Evolutionary conservation across 2,888 invertebrate genomes (phyloP).

Genomic region (Leptinotarsa peninsularis): DNA sequence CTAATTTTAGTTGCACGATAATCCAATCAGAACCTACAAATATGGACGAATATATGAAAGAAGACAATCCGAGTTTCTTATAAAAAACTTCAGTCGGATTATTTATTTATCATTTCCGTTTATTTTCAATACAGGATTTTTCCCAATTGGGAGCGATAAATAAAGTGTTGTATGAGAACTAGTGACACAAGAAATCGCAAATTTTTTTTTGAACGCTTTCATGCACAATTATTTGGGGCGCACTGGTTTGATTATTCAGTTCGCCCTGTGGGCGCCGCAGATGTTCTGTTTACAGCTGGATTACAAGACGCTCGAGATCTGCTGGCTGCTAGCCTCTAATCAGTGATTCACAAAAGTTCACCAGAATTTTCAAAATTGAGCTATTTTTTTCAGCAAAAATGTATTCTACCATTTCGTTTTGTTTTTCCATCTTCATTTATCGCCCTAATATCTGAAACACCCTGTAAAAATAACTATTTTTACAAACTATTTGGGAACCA

Average conservation of each 20-base stretch:
- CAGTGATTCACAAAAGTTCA: not conserved
- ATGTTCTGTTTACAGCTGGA: not conserved
- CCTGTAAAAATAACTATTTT: not conserved
- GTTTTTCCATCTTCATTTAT: not conserved
- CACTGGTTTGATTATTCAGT: not conserved
- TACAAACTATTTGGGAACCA: not conserved
- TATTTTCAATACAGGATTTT: not conserved
- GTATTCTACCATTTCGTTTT: too few species aligned
- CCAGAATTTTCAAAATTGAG: too few species aligned
- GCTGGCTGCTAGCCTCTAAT: not conserved
- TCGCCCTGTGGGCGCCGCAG: not conserved
- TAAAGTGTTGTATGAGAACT: not conserved
- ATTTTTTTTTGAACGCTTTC: not conserved
- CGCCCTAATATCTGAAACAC: not conserved
- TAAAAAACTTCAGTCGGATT: not conserved
- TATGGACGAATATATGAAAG: not conserved
- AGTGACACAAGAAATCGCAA: not conserved
- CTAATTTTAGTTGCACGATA: not conserved
- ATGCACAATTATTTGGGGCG: not conserved
- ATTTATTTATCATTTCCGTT: not conserved
- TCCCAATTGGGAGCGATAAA: not conserved
- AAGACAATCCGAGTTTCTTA: not conserved
- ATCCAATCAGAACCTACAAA: not conserved
- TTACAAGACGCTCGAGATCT: not conserved
- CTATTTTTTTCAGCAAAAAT: not conserved